A percentile compares a stretch with the other conserved stretches of the same genome.
phyloP scores from a whole-genome alignment of 2,797 vertebrate species.

The Thunnus albacares region DNA sequence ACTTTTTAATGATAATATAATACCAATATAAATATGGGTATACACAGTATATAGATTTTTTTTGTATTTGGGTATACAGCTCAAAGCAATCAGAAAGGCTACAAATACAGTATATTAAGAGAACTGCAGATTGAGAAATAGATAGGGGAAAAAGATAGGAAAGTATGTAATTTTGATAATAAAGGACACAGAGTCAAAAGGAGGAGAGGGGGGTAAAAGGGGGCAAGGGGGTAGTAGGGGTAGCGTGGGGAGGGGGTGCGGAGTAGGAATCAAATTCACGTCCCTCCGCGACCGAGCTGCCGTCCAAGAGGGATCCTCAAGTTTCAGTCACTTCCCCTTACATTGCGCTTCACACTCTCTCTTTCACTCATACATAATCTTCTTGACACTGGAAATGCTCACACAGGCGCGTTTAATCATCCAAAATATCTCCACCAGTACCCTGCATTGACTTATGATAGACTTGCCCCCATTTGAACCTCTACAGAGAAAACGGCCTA shows the following conservation, averaged over 20 bases:
- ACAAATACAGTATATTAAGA: background rate
- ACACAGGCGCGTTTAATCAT: slow-evolving; percentile 61
- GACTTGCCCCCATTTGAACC: slow-evolving; percentile 54
- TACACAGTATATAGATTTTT: background rate
- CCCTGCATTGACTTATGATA: slow-evolving; percentile 40
- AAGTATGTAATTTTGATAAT: background rate
- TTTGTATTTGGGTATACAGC: background rate
- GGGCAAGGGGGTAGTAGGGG: no score
- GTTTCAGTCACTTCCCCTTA: slow-evolving; percentile 66
- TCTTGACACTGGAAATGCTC: slow-evolving; percentile 63
- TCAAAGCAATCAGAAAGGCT: background rate
- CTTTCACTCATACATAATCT: slow-evolving; percentile 52
- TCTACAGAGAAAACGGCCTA: background rate
- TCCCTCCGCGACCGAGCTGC: slow-evolving; percentile 46
- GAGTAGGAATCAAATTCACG: slow-evolving; percentile 54
- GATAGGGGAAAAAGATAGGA: background rate
- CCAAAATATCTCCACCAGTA: slow-evolving; percentile 46
- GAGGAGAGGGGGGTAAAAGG: background rate
- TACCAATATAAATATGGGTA: background rate
- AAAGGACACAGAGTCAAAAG: background rate
- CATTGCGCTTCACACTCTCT: slow-evolving; percentile 55
- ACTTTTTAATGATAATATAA: background rate
- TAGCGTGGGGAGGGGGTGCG: background rate
- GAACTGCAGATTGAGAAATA: background rate
- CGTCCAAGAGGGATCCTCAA: slow-evolving; percentile 64